These are phyloP conservation scores for Nesidiocoris tenuis DNA, from an alignment of 2,888 invertebrate genomes.

Conservation along the genomic window DNA sequence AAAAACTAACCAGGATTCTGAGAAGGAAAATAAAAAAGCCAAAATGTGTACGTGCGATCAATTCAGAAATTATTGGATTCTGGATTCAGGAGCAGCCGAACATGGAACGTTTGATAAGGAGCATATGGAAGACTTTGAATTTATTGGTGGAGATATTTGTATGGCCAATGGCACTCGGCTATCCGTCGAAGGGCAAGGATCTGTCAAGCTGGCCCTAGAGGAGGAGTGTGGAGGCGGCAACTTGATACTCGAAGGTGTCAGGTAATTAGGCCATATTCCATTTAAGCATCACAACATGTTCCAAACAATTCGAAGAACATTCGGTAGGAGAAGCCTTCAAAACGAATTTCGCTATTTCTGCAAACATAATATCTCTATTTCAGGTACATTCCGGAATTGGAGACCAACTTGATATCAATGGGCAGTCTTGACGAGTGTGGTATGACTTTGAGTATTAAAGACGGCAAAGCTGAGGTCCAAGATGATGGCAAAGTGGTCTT, in stretches of 20 bases:
- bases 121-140: constrained; percentile 19
- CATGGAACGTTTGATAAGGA: constrained; percentile 23
- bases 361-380: not conserved
- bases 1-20: constrained; percentile 12
- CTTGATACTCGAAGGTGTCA: constrained; percentile 19
- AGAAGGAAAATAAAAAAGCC: constrained; percentile 29
- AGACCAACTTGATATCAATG: constrained; percentile 29
- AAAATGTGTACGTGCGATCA: constrained; percentile 23
- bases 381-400: constrained; percentile 23
- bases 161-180: constrained; percentile 26
- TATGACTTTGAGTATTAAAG: constrained; percentile 19
- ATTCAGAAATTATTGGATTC: constrained; percentile 29
- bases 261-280: not conserved
- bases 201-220: constrained; percentile 20
- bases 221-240: constrained; percentile 22
- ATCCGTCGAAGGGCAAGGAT: constrained; percentile 30
- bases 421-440: constrained; percentile 22
- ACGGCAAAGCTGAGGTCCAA: constrained; percentile 20
- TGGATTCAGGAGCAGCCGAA: constrained; percentile 26
- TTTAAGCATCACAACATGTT: not conserved
- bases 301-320: not conserved
- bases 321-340: too few species aligned
- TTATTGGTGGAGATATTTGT: constrained; percentile 19
- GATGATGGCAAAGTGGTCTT: constrained; percentile 23
- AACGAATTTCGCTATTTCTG: too few species aligned